Evolutionary conservation across 1,140 invertebrate genomes (phyloP).

Genomic region (Drosophila ercepeae): DNA sequence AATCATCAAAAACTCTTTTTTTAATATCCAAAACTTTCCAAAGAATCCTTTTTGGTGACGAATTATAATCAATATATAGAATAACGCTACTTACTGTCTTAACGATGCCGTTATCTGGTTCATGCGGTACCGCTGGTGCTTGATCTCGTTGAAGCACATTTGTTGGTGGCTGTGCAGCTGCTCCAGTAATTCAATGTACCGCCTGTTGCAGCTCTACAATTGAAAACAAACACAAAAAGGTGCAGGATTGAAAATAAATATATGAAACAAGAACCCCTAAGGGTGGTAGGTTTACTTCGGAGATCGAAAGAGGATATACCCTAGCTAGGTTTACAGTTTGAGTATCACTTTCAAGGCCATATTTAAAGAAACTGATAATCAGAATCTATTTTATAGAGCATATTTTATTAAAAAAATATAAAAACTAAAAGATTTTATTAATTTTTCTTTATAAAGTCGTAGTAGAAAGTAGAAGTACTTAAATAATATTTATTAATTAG

Average conservation of each 20-base stretch:
- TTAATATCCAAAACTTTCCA: no score
- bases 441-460: no score
- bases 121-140: slow-evolving; percentile 95
- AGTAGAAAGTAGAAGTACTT: no score
- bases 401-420: no score
- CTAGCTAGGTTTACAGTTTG: not conserved
- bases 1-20: no score
- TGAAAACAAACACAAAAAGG: not conserved
- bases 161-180: slow-evolving; percentile 92
- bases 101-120: slow-evolving; percentile 91
- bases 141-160: slow-evolving; percentile 94
- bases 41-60: no score
- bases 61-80: no score
- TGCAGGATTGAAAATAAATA: not conserved
- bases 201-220: slow-evolving; percentile 88
- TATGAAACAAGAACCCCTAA: not conserved
- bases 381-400: not conserved
- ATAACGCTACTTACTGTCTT: slow-evolving; percentile 87
- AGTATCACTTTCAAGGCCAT: no score
- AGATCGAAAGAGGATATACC: not conserved
- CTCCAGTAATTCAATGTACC: slow-evolving; percentile 93
- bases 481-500: no score
- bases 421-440: no score
- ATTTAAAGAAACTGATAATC: not conserved
- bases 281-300: not conserved